These are phyloP conservation scores for Aphodius sticticus DNA, from an alignment of 2,888 invertebrate species.

Conservation along the genomic window DNA sequence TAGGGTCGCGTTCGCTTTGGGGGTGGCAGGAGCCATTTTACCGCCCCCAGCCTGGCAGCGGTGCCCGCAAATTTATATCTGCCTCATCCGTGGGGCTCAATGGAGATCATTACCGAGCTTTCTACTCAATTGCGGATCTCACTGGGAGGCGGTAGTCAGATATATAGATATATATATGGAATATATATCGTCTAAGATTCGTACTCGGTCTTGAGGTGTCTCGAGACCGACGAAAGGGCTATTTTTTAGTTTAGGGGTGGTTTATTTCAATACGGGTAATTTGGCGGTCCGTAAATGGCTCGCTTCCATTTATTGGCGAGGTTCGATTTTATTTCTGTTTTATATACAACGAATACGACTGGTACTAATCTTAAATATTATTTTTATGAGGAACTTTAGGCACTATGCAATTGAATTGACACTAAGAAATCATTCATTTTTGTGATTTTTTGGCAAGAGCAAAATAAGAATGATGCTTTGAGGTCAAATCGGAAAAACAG, in stretches of 20 bases:
- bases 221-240: not conserved
- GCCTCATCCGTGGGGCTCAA: conserved; percentile 62
- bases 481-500: no score
- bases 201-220: not conserved
- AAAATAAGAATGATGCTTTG: no score
- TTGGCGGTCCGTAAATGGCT: not conserved
- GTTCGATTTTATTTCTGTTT: no score
- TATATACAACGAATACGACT: not conserved
- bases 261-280: not conserved
- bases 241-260: not conserved
- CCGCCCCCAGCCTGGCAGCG: conserved; percentile 48
- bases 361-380: not conserved
- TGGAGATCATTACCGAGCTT: conserved; percentile 64
- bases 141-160: conserved; percentile 35
- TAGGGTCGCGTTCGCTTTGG: conserved; percentile 49
- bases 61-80: conserved; percentile 63
- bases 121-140: conserved; percentile 63
- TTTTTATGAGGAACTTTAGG: no score
- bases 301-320: not conserved
- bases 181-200: not conserved
- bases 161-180: not conserved
- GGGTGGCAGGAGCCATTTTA: conserved; percentile 57
- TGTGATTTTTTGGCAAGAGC: no score
- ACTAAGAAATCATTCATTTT: no score
- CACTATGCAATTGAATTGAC: no score